phyloP scores from a whole-genome alignment of 2,113 vertebrate species.

The Brachyhypopomus gauderio region DNA sequence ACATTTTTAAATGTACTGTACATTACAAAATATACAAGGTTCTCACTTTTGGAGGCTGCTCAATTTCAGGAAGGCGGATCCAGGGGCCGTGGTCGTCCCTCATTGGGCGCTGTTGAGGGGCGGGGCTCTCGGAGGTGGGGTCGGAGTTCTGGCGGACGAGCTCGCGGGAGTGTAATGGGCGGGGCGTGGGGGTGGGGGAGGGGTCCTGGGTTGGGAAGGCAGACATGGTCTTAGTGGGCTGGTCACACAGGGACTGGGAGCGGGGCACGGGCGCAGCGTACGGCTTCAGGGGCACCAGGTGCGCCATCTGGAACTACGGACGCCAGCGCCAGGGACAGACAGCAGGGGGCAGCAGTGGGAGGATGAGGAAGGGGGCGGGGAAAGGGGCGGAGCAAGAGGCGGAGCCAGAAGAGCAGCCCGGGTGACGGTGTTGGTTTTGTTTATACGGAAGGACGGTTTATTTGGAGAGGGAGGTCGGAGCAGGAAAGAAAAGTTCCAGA shows the following conservation, averaged over 20 bases:
- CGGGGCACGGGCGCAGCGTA: conserved; percentile 88
- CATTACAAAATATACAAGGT: background rate
- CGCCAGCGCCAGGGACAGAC: conserved; percentile 26
- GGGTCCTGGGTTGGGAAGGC: conserved; percentile 87
- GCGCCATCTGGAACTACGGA: conserved; percentile 87
- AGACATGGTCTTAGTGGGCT: conserved; percentile 87
- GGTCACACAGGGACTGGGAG: conserved; percentile 93
- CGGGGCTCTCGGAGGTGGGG: conserved; percentile 87
- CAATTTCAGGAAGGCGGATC: conserved; percentile 82
- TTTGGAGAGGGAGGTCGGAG: conserved; percentile 7
- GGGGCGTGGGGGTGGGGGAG: conserved; percentile 72
- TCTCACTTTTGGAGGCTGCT: conserved; percentile 86
- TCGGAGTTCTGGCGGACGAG: conserved; percentile 89
- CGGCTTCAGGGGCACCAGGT: conserved; percentile 89
- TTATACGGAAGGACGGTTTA: background rate
- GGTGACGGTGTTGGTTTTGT: background rate
- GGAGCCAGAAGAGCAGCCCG: no score
- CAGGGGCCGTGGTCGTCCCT: conserved; percentile 80
- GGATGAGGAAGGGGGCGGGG: background rate
- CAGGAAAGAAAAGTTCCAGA: conserved; percentile 1
- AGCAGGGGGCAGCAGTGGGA: background rate
- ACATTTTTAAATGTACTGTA: no score
- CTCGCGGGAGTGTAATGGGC: conserved; percentile 79
- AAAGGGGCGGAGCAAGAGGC: background rate
- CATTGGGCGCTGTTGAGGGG: conserved; percentile 71